Conservation (phyloP, 2,888 invertebrate species). For the Xestobium rufovillosum region DNA sequence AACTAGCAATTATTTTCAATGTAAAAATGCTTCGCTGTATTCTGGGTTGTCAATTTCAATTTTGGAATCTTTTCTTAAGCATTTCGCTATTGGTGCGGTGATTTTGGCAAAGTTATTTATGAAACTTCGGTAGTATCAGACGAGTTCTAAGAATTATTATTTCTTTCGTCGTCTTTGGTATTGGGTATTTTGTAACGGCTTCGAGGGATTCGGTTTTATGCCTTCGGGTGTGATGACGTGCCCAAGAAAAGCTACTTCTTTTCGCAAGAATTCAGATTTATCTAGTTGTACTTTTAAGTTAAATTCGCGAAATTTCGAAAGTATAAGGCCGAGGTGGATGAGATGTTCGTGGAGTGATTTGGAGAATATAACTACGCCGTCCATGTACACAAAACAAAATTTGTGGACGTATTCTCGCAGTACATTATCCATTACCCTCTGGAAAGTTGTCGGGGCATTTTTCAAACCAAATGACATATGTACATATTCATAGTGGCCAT, state of each 20-base stretch:
- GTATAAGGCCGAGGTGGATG: background rate
- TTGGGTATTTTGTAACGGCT: constrained; percentile 2
- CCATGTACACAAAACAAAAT: background rate
- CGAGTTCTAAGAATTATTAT: constrained; percentile 1
- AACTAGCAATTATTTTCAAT: background rate
- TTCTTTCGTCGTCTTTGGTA: background rate
- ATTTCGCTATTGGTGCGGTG: background rate
- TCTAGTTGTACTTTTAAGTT: background rate
- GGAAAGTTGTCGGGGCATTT: background rate
- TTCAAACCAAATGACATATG: background rate
- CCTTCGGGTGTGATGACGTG: background rate
- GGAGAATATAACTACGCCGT: background rate
- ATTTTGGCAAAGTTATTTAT: background rate
- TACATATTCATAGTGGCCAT: background rate
- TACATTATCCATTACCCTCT: background rate
- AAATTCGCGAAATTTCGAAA: background rate
- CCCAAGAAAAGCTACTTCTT: background rate
- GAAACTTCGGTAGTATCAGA: background rate
- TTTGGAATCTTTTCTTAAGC: background rate
- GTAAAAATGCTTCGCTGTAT: background rate
- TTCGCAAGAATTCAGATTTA: constrained; percentile 1
- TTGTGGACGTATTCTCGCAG: background rate
- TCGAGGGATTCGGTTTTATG: background rate
- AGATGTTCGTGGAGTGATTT: background rate
- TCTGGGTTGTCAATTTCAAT: background rate